Base-by-base conservation (phyloP, 2,113 vertebrate species). In the Gnathonemus longibarbis region DNA sequence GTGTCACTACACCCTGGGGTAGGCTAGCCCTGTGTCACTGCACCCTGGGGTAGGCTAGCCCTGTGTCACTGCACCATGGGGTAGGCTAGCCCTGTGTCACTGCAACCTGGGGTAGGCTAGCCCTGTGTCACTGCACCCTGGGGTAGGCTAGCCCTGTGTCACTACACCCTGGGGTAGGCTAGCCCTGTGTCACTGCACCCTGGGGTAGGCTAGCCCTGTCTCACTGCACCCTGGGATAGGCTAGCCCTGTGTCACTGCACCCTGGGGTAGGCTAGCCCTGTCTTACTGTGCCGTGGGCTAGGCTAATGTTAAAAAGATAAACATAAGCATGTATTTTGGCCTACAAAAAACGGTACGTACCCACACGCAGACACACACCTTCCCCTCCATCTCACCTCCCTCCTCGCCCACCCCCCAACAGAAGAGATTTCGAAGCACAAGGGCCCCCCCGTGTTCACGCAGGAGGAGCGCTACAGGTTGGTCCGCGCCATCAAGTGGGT, bases 401-500 rank as follows among this genome's bases (percentile, higher is more conserved):
- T 24, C 17, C 13, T 50, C 9, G n/a, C 39, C 17, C 50, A 4
- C 56, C n/a, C 83, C 49, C 46, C 62, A 11, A 11, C 89, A 99
- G 98, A 97, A 94, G 98, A 99, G 94, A 98, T 99, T 53, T 95
- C 98, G 88, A 98, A 97, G 95, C 98, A 99, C 96, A 99, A 99
- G 93, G 98, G 98, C 13, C 98, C 98, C 6, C 98, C 98, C 0
- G 98, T 99, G 91, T 99, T 99, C 93, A 99, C 98, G 0, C 97
- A 99, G 94, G 97, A 96, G 56, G 98, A 99, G 91, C 92, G 98
- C 84, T 99, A 99, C 95, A 98, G 98, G 94, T 98, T 99, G 97
- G 98, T 99, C 84, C 96, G 96, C 42, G 98, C 98, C 93, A 99
- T 99, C 93, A 99, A 99, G 92, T 99, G 98, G 98, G 98, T 99